Base-by-base conservation (phyloP, 2,797 vertebrate genomes). In the Serranus cabrilla region DNA sequence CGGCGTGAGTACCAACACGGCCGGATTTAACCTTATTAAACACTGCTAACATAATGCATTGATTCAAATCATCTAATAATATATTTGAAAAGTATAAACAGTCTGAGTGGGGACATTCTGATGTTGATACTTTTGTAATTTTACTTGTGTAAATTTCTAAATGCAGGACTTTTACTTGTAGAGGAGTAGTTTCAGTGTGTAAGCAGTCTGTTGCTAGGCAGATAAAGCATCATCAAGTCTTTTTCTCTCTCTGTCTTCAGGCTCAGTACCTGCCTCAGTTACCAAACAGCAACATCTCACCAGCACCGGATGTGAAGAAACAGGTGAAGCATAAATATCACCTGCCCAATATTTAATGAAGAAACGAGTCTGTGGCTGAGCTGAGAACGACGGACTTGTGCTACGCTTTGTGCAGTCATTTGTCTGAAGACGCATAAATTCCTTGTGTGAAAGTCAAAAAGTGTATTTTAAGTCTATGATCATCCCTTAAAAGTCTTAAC, bases 261-360 rank as follows among this genome's bases (percentile, higher is more conserved):
- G 91, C 87, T 42, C 95, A 96, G 87, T 95, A 95, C 83, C 87
- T 96, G 67, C 95, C 95, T 39, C 95, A 95, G 71, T 83, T 96
- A 76, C 92, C 88, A 39, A 91, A 90, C 90, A 95, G 89, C 82
- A 96, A 95, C 91, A 82, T 94, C 71, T 96, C 95, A 27, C 95
- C 95, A 8, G 95, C 95, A 8, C 94, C 94, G 0, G 95, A 96
- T 20, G 67, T 91, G 57, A 96, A 95, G 93, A 96, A 94, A 66
- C 94, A 93, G 54, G 91, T 93, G 78, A 95, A 95, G 83, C 91
- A 93, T 70, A 96, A 94, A 91, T 95, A 93, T 67, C 95, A 95
- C 87, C 91, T 96, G 68, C 95, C 95, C 80, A 96, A 95, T 90
- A 96, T 96, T 71, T 95, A 88, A 70, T 21, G n/a, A 75, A 59